Evolutionary conservation across 2,888 invertebrate genomes (phyloP).

Genomic region (Ochropleura leucogaster): DNA sequence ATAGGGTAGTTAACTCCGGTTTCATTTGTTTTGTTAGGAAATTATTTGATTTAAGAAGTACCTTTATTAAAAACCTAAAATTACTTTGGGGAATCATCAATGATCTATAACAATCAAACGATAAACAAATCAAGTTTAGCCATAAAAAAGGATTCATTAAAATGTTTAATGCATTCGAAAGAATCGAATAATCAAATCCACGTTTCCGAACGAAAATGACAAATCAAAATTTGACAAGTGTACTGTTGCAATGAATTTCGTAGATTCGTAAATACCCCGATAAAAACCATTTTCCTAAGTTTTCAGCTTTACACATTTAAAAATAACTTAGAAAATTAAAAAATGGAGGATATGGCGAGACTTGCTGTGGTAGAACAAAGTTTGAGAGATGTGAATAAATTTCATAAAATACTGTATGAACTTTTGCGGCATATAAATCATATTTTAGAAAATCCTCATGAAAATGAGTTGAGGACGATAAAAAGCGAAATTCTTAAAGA

Average conservation of each 20-base stretch:
- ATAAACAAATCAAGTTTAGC: not conserved
- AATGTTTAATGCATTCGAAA: not conserved
- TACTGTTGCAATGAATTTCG: slow-evolving; percentile 59
- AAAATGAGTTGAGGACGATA: slow-evolving; percentile 77
- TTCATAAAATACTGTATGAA: slow-evolving; percentile 79
- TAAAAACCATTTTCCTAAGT: slow-evolving; percentile 53
- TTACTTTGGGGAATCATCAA: not conserved
- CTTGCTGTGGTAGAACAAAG: slow-evolving; percentile 85
- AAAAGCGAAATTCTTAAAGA: slow-evolving; percentile 76
- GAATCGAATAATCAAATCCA: not conserved
- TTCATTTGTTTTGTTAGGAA: not conserved
- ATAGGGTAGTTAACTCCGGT: no score
- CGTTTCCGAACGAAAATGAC: slow-evolving; percentile 78
- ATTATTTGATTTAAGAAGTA: not conserved
- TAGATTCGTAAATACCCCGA: slow-evolving; percentile 66
- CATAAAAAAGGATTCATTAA: not conserved
- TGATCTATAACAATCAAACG: not conserved
- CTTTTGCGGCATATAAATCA: slow-evolving; percentile 76
- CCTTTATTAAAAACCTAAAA: not conserved
- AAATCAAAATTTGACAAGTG: slow-evolving; percentile 86
- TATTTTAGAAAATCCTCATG: slow-evolving; percentile 85
- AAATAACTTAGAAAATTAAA: slow-evolving; percentile 57
- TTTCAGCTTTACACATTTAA: slow-evolving; percentile 43
- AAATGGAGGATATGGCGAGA: slow-evolving; percentile 87
- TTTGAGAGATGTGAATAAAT: slow-evolving; percentile 76